Evolutionary conservation across 1,140 invertebrate genomes (phyloP), one percentile per base, ranked within the genome.

Genomic region (Zaprionus kolodkinae): DNA sequence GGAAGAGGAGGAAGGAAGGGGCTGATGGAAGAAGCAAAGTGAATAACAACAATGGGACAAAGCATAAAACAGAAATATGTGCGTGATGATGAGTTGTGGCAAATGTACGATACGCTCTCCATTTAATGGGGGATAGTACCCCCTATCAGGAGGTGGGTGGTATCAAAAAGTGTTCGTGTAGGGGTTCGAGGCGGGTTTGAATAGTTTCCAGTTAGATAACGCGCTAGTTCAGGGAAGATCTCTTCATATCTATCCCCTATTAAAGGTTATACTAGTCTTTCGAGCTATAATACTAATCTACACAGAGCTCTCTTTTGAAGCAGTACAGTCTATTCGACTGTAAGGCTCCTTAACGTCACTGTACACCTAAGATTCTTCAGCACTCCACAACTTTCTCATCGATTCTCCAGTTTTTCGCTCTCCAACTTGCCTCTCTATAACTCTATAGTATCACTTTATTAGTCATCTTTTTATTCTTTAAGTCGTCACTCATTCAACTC

Each of bases 1-100:
- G 27, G 6, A 12, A n/a, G 13, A 3, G 12, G 13, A 1, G 1
- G 13, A 4, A 30, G 11, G 7, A 30, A 6, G 21, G 12, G 6
- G 50, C 10, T 0, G 27, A 10, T 17, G 17, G n/a, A 21, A 57
- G 27, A 30, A 30, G 27, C 27, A 30, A 57, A 27, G 27, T 56
- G 30, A 56, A 56, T 56, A 62, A 62, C 36, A 40, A 74, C 48
- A 70, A 57, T 48, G 60, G 54, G 13, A 72, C 30, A 54, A 52
- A 72, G 60, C 38, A 52, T 36, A 38, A 66, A 60, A 59, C 15
- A 52, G 15, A 50, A 63, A 50, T 57, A 70, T 67, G 68, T 83
- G 83, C 67, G 83, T 86, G 76, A 57, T 71, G 67, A 55, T 71
- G 67, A 55, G 48, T 50, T 43, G 43, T 73, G 65, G 56, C 62